Conservation (phyloP, 2,797 vertebrate species). For the Podarcis siculus region DNA sequence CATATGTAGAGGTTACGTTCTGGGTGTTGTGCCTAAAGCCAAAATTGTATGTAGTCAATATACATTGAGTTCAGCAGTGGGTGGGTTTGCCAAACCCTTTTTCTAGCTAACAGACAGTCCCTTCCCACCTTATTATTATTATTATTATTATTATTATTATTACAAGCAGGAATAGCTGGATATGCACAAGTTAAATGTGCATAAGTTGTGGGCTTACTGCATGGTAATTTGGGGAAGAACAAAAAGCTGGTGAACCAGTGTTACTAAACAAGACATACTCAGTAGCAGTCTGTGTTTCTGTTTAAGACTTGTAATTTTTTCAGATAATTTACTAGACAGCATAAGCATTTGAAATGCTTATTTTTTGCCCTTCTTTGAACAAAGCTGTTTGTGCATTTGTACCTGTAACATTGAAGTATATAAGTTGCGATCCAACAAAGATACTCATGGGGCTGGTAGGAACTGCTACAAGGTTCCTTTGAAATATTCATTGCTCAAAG, state of each 20-base stretch:
- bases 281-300: slow-evolving; percentile 71
- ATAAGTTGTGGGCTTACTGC: neutral
- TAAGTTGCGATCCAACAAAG: slow-evolving; percentile 18
- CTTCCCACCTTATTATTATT: no score
- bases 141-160: no score
- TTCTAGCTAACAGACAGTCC: no score
- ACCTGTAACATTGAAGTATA: slow-evolving; percentile 69
- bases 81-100: no score
- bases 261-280: slow-evolving; percentile 67
- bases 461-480: neutral
- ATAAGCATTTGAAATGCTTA: slow-evolving; percentile 67
- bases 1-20: no score
- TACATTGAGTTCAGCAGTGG: no score
- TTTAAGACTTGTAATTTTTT: slow-evolving; percentile 46
- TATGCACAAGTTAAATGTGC: no score
- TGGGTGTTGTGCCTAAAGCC: no score
- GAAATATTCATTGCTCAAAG: neutral
- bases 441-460: neutral
- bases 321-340: slow-evolving; percentile 70
- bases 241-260: slow-evolving; percentile 66
- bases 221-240: slow-evolving; percentile 55
- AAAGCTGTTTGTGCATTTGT: slow-evolving; percentile 63
- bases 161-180: no score
- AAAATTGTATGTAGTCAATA: no score
- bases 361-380: slow-evolving; percentile 73